Base-by-base conservation (phyloP, 2,113 vertebrate species). In the Procavia capensis region DNA sequence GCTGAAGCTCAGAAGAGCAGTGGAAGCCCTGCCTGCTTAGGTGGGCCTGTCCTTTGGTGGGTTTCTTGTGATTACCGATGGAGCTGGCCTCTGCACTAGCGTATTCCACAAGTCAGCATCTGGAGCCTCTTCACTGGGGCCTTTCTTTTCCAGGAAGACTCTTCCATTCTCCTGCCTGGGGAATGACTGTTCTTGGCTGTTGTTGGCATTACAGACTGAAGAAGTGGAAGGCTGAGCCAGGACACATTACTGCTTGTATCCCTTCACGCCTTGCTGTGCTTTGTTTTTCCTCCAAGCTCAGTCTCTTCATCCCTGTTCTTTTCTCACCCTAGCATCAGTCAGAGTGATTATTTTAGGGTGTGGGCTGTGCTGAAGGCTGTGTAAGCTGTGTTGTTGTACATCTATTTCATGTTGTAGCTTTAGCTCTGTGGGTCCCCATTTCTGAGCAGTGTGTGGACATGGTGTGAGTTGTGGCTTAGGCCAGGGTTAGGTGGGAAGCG, bases 391-490 rank as follows among this genome's bases (percentile, higher is more conserved):
- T 66, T 27, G 19, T 41, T 29, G 2, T 7, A 27, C 0, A 4
- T 25, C 43, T 7, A 0, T 14, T 29, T 31, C 5, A 1, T 16
- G 25, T 22, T 36, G 45, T 3, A 76, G 75, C 31, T 74, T 59
- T 29, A 14, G 66, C 31, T 4, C 11, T 8, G 17, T 3, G 8
- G 83, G 70, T 68, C 34, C 74, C 9, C 1, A 74, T 6, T 29
- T 64, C 17, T 59, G 45, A 11, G 29, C 14, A 0, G 20, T 4
- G 1, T 7, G 54, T 24, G 70, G n/a, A 17, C 0, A 0, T 20
- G 66, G 54, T 63, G 10, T 27, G 41, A 8, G 74, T 16, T 1
- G 7, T 41, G n/a, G 84, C 16, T 13, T 4, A 16, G 27, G n/a
- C 39, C 41, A 3, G n/a, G 24, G 54, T 10, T 20, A 36, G 82